Percentiles rank a stretch among this genome's conserved stretches.
Evolutionary conservation across 2,797 vertebrate genomes (phyloP).

Genomic region (Nannoperca australis): DNA sequence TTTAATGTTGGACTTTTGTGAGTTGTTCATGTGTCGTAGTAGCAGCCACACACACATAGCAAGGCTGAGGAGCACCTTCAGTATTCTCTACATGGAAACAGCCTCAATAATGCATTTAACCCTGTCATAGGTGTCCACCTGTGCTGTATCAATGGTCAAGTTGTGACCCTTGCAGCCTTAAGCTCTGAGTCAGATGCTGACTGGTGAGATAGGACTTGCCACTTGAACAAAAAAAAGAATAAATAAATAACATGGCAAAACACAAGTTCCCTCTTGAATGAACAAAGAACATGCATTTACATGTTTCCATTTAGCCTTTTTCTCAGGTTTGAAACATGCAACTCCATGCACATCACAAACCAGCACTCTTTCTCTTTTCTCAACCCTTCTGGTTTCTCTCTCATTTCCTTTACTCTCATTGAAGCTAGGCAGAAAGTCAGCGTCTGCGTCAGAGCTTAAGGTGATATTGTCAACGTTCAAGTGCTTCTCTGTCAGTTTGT

Average conservation of each 20-base stretch:
- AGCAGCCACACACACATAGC: conserved; percentile 79
- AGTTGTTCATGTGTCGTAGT: conserved; percentile 83
- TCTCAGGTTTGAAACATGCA: conserved; percentile 76
- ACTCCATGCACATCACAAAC: conserved; percentile 61
- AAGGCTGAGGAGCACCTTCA: conserved; percentile 81
- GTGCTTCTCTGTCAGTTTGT: conserved; percentile 85
- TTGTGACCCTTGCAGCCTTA: conserved; percentile 70
- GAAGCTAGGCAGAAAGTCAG: conserved; percentile 61
- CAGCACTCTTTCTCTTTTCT: conserved; percentile 34
- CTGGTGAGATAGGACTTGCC: conserved; percentile 40
- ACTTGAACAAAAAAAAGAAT: background rate
- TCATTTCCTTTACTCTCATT: conserved; percentile 19
- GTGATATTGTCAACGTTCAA: conserved; percentile 79
- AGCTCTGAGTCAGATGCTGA: conserved; percentile 75
- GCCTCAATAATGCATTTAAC: conserved; percentile 76
- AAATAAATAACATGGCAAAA: conserved; percentile 4
- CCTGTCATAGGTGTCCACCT: conserved; percentile 80
- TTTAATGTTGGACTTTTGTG: conserved; percentile 79
- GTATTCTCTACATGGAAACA: conserved; percentile 78
- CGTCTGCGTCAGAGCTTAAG: conserved; percentile 73
- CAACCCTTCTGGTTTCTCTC: conserved; percentile 11
- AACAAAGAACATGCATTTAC: conserved; percentile 46
- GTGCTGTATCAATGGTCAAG: conserved; percentile 78
- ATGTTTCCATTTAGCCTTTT: conserved; percentile 74
- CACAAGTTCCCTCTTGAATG: conserved; percentile 15